Percentiles rank a stretch among this genome's conserved stretches.
These are phyloP conservation scores for Scytalopus superciliaris DNA, from an alignment of 2,113 vertebrate genomes.

Conservation along the genomic window DNA sequence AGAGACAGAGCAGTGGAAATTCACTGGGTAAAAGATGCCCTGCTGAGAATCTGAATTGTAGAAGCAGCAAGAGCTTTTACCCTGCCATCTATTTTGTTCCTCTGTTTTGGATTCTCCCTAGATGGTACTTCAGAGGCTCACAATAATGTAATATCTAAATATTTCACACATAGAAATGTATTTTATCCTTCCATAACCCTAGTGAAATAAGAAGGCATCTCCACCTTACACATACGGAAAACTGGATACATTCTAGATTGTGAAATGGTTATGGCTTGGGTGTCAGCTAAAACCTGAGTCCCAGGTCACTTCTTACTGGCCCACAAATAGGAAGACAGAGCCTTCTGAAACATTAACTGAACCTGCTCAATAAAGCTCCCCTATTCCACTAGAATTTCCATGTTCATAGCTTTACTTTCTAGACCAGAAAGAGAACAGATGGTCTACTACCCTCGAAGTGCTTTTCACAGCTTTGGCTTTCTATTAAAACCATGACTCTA, in stretches of 20 bases:
- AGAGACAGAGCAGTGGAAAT: not conserved
- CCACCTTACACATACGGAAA: not conserved
- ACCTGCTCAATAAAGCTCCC: not conserved
- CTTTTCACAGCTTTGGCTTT: not conserved
- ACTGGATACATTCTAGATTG: not conserved
- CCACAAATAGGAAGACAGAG: not conserved
- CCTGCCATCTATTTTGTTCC: not conserved
- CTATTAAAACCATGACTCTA: not conserved
- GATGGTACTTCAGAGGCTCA: not conserved
- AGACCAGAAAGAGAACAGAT: not conserved
- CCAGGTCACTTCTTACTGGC: not conserved
- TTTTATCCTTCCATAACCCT: not conserved
- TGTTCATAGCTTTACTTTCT: not conserved
- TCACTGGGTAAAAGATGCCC: not conserved
- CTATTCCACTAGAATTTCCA: not conserved
- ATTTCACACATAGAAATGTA: not conserved
- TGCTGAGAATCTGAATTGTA: constrained; percentile 16
- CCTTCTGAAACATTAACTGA: not conserved
- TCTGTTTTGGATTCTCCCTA: not conserved
- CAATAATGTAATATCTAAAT: not conserved
- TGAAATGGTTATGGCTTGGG: not conserved
- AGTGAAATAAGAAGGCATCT: not conserved
- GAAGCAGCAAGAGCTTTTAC: constrained; percentile 11
- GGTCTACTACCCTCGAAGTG: not conserved
- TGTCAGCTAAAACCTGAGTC: not conserved